phyloP scores from a whole-genome alignment of 2,113 vertebrate species.

The Apeltes quadracus region DNA sequence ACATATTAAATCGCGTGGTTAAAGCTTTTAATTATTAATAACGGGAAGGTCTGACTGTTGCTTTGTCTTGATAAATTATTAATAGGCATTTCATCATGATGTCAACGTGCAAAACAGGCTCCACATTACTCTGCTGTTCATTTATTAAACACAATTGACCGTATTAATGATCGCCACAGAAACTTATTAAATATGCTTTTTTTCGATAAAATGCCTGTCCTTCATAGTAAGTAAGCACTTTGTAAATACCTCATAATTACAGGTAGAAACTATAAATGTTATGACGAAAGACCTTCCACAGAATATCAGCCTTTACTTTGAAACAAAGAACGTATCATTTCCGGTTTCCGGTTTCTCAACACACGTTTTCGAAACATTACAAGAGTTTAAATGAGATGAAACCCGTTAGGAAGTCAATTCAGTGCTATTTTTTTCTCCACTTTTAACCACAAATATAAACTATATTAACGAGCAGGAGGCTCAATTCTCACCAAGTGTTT shows the following conservation, averaged over 20 bases:
- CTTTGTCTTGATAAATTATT: neutral
- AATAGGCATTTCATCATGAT: neutral
- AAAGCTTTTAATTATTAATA: neutral
- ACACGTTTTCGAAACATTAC: neutral
- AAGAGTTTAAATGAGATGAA: neutral
- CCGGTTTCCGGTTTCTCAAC: neutral
- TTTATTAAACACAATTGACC: neutral
- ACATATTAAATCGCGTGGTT: slow-evolving; percentile 1
- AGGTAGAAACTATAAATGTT: too few species aligned
- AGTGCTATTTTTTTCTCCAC: neutral
- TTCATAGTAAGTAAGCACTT: too few species aligned
- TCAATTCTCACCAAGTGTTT: neutral
- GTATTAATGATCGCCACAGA: neutral
- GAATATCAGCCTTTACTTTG: slow-evolving; percentile 31
- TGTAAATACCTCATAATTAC: too few species aligned
- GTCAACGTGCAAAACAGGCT: neutral
- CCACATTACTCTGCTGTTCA: neutral
- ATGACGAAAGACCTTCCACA: too few species aligned
- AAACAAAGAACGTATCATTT: fast-evolving
- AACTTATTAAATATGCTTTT: neutral
- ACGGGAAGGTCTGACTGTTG: neutral
- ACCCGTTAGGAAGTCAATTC: neutral
- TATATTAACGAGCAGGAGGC: neutral
- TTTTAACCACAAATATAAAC: neutral
- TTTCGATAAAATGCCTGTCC: too few species aligned